Base-by-base conservation (phyloP, 2,113 vertebrate genomes). In the Paraplagusia blochii region DNA sequence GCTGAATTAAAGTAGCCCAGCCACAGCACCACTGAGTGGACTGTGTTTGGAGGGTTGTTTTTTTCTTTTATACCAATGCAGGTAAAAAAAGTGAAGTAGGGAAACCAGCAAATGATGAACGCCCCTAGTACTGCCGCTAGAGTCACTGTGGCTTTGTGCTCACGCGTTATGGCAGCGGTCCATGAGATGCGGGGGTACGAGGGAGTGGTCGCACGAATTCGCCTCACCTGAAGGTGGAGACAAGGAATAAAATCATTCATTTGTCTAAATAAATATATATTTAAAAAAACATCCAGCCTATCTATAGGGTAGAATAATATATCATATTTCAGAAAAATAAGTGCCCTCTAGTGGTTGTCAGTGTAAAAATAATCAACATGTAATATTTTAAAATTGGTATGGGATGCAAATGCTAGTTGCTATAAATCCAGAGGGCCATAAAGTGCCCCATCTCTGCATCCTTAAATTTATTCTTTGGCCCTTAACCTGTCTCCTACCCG, bases 1-100 rank as follows among this genome's bases (percentile, higher is more conserved):
- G 92, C 92, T 0, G 95, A 98, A 86, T 98, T 98, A 60, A 93
- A 87, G 0, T 99, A 99, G 56, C 94, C 96, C 63, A 99, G 78
- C 96, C 95, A 99, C 55, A 91, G 85, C 29, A 90, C 77, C 5
- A 91, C 40, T 0, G 87, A 87, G 53, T 88, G 82, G 42, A 73
- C 44, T 0, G 73, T 76, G 1, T 62, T 67, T 0, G 85, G 78
- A 0, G 73, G 77, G 43, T 69, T 66, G 1, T 44, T 72, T 35
- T 82, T 80, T 13, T 55, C 66, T 19, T 71, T 72, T 13, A 95
- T 57, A 8, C 94, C 94, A 2, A 88, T 88, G 77, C 89, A 95
- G 0, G 79, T 92, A 48, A 97, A 94, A 10, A 89, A 89, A 0
- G 93, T 94, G 77, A 96, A 97, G 81, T 97, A 98, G 9, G 96